A percentile compares a stretch with the other conserved stretches of the same genome.
These are phyloP conservation scores for Neodiprion pinetum DNA, from an alignment of 1,140 invertebrate genomes.

Conservation along the genomic window DNA sequence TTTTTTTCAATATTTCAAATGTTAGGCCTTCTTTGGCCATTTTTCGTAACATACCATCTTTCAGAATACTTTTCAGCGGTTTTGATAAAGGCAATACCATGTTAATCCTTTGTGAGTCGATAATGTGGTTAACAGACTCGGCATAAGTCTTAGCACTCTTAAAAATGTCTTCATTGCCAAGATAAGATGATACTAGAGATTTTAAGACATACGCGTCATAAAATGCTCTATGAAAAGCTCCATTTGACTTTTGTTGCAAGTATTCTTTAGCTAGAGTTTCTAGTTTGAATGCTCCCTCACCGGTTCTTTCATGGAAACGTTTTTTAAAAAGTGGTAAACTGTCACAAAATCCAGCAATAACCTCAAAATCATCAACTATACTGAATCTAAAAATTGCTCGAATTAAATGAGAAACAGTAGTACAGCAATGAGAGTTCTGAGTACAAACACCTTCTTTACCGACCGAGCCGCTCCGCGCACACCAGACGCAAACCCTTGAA, in stretches of 20 bases:
- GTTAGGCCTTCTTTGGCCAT: slow-evolving; percentile 10
- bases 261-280: slow-evolving; percentile 15
- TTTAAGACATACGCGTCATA: slow-evolving; percentile 20
- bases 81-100: not conserved
- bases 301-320: slow-evolving; percentile 11
- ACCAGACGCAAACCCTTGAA: no score
- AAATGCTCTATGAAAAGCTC: slow-evolving; percentile 20
- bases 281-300: slow-evolving; percentile 18
- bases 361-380: slow-evolving; percentile 14
- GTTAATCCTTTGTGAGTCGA: not conserved
- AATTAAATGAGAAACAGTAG: slow-evolving; percentile 6
- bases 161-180: not conserved
- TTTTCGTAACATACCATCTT: slow-evolving; percentile 19
- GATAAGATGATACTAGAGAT: not conserved
- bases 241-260: slow-evolving; percentile 3
- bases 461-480: no score
- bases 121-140: not conserved
- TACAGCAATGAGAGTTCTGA: no score
- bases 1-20: slow-evolving; percentile 10
- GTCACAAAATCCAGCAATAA: slow-evolving; percentile 19
- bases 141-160: not conserved
- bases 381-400: slow-evolving; percentile 11
- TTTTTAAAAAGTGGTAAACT: slow-evolving; percentile 9
- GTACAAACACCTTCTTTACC: no score
- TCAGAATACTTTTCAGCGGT: slow-evolving; percentile 13